phyloP scores from a whole-genome alignment of 2,888 invertebrate genomes.

The Oegoconia quadripuncta region DNA sequence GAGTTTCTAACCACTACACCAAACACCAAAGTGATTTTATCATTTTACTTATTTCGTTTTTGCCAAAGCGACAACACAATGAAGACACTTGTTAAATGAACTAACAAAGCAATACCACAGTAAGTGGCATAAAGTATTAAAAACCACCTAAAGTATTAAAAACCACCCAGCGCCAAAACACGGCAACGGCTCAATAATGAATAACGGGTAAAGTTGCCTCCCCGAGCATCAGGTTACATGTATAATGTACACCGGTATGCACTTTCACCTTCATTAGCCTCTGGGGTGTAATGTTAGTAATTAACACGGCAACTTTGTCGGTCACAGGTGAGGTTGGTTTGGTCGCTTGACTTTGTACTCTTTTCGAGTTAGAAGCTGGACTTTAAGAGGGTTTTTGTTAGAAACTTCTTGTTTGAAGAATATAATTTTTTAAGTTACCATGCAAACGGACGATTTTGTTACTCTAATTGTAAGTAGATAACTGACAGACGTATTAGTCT shows the following conservation, averaged over 20 bases:
- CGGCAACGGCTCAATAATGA: conserved; percentile 43
- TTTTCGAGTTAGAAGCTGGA: too few species aligned
- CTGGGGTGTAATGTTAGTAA: conserved; percentile 50
- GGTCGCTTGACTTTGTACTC: conserved; percentile 35
- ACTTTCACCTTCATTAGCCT: conserved; percentile 52
- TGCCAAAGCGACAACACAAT: too few species aligned
- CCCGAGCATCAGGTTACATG: conserved; percentile 18
- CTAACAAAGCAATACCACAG: neutral
- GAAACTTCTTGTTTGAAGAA: too few species aligned
- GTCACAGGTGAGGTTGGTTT: conserved; percentile 53
- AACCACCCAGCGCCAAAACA: conserved; percentile 20
- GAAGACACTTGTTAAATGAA: too few species aligned
- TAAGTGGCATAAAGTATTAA: conserved; percentile 4
- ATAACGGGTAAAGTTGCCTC: conserved; percentile 39
- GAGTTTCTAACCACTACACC: too few species aligned
- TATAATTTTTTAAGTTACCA: too few species aligned
- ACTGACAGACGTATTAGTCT: too few species aligned
- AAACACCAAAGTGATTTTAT: too few species aligned
- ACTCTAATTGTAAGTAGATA: too few species aligned
- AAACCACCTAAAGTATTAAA: conserved; percentile 10
- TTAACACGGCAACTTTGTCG: conserved; percentile 56
- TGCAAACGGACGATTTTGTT: too few species aligned
- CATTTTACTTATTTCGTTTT: too few species aligned
- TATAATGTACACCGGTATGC: conserved; percentile 44
- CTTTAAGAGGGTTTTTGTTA: neutral